phyloP scores from a whole-genome alignment of 2,888 invertebrate species.

The Caenorhabditis sp. region DNA sequence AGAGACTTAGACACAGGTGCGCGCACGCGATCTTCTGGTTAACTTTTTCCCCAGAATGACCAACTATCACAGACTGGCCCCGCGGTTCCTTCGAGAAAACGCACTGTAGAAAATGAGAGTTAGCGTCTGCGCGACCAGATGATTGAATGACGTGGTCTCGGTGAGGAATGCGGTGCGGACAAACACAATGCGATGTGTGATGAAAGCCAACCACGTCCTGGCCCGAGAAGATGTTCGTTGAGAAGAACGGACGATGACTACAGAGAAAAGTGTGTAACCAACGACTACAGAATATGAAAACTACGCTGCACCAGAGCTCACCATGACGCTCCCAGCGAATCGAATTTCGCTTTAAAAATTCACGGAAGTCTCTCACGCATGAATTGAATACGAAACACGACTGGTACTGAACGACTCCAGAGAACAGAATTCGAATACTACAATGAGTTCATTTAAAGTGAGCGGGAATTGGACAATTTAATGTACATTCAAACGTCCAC shows the following conservation, averaged over 20 bases:
- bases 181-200: too few species aligned
- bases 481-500: background rate
- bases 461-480: background rate
- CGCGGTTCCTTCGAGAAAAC: slow-evolving; percentile 5
- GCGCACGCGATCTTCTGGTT: slow-evolving; percentile 16
- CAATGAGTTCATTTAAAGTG: background rate
- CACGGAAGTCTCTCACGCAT: slow-evolving; percentile 34
- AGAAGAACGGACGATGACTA: background rate
- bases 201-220: too few species aligned
- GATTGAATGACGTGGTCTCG: slow-evolving; percentile 16
- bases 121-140: slow-evolving; percentile 15
- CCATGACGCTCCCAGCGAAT: slow-evolving; percentile 14
- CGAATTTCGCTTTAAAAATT: slow-evolving; percentile 36
- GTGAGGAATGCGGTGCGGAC: background rate
- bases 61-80: slow-evolving; percentile 7
- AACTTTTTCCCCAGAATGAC: slow-evolving; percentile 1
- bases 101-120: slow-evolving; percentile 16
- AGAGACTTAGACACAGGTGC: background rate
- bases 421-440: background rate
- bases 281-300: slow-evolving; percentile 2
- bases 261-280: slow-evolving; percentile 2
- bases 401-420: slow-evolving; percentile 1
- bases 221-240: background rate
- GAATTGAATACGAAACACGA: slow-evolving; percentile 29
- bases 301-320: slow-evolving; percentile 6